Evolutionary conservation across 2,113 vertebrate species (phyloP).

Genomic region (Entomyzon cyanotis): DNA sequence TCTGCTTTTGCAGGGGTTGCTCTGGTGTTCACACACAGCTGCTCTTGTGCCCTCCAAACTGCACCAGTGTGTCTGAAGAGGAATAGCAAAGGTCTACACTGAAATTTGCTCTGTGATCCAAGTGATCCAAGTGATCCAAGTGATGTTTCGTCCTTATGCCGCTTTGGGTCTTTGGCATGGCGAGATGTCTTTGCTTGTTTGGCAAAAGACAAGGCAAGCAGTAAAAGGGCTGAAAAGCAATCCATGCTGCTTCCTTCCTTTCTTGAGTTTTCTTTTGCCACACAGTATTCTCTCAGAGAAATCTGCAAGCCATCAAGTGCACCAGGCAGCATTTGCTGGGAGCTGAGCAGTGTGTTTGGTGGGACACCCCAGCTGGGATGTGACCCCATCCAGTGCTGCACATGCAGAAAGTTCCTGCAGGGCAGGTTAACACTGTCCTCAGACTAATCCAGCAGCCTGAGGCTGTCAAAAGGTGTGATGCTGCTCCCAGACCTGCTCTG

Average conservation of each 20-base stretch:
- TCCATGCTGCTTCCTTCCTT: not conserved
- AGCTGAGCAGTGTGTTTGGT: not conserved
- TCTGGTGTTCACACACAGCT: not conserved
- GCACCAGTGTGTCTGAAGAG: not conserved
- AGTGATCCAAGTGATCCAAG: not conserved
- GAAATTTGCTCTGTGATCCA: not conserved
- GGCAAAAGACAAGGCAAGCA: not conserved
- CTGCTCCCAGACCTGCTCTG: not conserved
- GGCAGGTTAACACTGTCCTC: not conserved
- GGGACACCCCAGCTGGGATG: not conserved
- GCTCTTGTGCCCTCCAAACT: not conserved
- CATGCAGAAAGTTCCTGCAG: not conserved
- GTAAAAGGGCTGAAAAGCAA: not conserved
- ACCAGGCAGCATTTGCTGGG: not conserved
- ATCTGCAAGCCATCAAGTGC: slow-evolving; percentile 24
- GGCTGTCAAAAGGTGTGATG: not conserved
- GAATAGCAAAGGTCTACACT: not conserved
- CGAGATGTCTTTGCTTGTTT: not conserved
- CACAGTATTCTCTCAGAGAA: not conserved
- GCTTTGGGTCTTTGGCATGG: not conserved
- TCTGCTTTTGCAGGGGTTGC: not conserved
- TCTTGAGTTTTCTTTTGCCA: not conserved
- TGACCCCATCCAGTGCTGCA: not conserved
- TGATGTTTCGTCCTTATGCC: accelerated
- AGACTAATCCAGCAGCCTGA: not conserved